phyloP scores from a whole-genome alignment of 2,797 vertebrate genomes.

The Geotrypetes seraphini region DNA sequence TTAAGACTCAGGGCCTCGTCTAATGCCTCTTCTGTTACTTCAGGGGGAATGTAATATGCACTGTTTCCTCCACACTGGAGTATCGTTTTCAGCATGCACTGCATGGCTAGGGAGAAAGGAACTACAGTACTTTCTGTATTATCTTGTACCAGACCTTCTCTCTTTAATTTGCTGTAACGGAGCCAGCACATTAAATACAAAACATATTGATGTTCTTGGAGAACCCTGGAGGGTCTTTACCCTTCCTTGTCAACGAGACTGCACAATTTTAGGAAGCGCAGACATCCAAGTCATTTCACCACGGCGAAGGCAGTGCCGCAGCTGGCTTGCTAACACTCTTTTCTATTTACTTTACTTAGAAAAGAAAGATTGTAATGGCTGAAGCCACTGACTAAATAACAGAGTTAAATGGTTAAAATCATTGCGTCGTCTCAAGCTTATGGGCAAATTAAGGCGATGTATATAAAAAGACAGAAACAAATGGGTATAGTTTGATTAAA shows the following conservation, averaged over 20 bases:
- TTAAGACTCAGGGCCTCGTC: constrained; percentile 67
- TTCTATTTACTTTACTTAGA: constrained; percentile 26
- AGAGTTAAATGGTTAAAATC: too few species aligned
- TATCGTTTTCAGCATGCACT: constrained; percentile 51
- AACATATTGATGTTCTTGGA: constrained; percentile 63
- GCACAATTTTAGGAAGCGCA: constrained; percentile 36
- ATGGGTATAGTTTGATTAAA: too few species aligned
- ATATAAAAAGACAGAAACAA: too few species aligned
- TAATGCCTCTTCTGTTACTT: constrained; percentile 68
- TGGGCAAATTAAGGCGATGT: rapidly evolving
- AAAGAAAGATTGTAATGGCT: constrained; percentile 2
- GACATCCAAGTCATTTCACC: too few species aligned
- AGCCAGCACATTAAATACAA: constrained; percentile 67
- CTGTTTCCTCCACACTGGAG: constrained; percentile 55
- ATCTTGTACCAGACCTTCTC: constrained; percentile 45
- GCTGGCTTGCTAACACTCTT: constrained; percentile 12
- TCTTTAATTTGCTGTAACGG: constrained; percentile 63
- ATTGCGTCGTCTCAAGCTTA: too few species aligned
- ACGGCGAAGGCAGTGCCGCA: constrained; percentile 4
- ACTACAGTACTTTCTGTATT: constrained; percentile 47
- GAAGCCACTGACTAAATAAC: too few species aligned
- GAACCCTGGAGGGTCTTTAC: constrained; percentile 63
- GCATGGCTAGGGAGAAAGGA: constrained; percentile 46
- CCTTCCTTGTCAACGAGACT: constrained; percentile 50
- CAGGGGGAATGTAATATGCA: constrained; percentile 50